A percentile compares a stretch with the other conserved stretches of the same genome.
phyloP scores from a whole-genome alignment of 2,797 vertebrate species.

The Rachycentron canadum region DNA sequence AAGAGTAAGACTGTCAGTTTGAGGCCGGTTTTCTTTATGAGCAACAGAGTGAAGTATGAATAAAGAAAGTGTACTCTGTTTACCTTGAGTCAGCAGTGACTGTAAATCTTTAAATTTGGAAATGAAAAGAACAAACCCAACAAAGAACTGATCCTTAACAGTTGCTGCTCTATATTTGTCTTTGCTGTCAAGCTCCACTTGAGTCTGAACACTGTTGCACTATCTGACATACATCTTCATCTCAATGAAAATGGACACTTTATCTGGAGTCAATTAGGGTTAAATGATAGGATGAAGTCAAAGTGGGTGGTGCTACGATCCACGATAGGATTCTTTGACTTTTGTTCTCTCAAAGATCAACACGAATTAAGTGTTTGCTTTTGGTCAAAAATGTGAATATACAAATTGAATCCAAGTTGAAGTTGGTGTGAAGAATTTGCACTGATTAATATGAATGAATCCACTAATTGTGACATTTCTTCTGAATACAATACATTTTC shows the following conservation, averaged over 20 bases:
- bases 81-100: neutral
- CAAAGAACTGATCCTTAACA: neutral
- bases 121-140: neutral
- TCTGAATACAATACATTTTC: neutral
- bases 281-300: neutral
- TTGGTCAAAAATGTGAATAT: neutral
- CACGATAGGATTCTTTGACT: neutral
- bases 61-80: neutral
- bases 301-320: neutral
- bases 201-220: neutral
- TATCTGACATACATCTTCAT: neutral
- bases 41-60: constrained; percentile 3
- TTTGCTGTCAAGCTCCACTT: neutral
- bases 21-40: constrained; percentile 32
- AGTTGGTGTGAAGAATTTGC: neutral
- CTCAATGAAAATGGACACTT: neutral
- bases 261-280: neutral
- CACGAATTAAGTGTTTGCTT: neutral
- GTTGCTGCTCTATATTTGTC: neutral
- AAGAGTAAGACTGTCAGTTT: constrained; percentile 41
- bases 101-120: neutral
- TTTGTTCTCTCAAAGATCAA: neutral
- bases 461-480: neutral
- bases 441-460: neutral
- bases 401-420: neutral